These are phyloP conservation scores for Acleris emargana DNA, from an alignment of 2,888 invertebrate genomes.

Conservation along the genomic window DNA sequence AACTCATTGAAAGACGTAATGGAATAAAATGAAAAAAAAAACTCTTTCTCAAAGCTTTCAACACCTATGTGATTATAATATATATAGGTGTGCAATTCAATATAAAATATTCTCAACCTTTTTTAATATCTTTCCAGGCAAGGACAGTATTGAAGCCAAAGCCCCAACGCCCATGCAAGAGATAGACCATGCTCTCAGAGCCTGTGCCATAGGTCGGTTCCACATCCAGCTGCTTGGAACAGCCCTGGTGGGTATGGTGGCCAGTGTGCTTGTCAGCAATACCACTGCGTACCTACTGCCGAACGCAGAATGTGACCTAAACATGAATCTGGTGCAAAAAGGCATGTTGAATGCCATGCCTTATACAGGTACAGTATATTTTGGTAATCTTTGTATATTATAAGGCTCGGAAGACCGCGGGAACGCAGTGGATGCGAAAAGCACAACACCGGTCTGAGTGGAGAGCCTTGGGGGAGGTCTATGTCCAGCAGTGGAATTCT, in stretches of 20 bases:
- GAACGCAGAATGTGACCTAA: slow-evolving; percentile 67
- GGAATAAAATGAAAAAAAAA: too few species aligned
- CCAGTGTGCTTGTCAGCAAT: slow-evolving; percentile 55
- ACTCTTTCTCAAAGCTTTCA: too few species aligned
- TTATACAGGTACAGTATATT: slow-evolving; percentile 56
- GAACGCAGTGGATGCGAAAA: too few species aligned
- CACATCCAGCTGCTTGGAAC: slow-evolving; percentile 55
- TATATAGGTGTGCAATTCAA: too few species aligned
- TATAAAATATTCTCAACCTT: neutral
- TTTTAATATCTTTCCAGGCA: slow-evolving; percentile 46
- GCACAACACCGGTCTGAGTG: too few species aligned
- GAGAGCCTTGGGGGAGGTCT: too few species aligned
- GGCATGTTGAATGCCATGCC: slow-evolving; percentile 66
- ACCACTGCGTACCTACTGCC: slow-evolving; percentile 63
- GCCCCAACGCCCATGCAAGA: slow-evolving; percentile 60
- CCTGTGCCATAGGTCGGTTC: slow-evolving; percentile 63
- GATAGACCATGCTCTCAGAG: slow-evolving; percentile 60
- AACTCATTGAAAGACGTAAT: too few species aligned
- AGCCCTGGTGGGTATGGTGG: slow-evolving; percentile 51
- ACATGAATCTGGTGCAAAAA: slow-evolving; percentile 64
- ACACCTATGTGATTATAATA: too few species aligned
- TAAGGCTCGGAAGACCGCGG: too few species aligned
- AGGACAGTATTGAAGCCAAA: slow-evolving; percentile 44
- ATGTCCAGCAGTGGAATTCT: too few species aligned
- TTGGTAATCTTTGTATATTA: too few species aligned